Percentiles rank a stretch among this genome's conserved stretches.
phyloP scores from a whole-genome alignment of 1,140 invertebrate species.

The Dendroctonus ponderosae region DNA sequence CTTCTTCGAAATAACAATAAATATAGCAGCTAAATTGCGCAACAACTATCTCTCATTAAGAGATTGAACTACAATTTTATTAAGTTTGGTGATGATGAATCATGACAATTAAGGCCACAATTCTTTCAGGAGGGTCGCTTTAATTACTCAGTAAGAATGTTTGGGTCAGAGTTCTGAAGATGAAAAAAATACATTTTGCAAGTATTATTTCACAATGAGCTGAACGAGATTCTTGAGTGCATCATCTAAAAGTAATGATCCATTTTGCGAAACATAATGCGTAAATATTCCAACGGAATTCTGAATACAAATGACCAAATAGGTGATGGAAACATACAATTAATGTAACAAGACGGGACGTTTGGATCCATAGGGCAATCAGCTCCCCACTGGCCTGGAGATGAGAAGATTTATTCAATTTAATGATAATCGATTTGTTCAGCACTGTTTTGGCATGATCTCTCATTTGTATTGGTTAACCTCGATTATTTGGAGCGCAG shows the following conservation, averaged over 20 bases:
- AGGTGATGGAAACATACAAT: constrained; percentile 17
- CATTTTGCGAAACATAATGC: too few relatives aligned
- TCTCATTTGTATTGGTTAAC: constrained; percentile 7
- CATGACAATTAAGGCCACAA: constrained; percentile 22
- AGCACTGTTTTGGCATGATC: constrained; percentile 10
- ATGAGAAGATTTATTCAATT: constrained; percentile 21
- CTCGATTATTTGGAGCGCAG: not conserved
- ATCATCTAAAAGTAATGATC: too few relatives aligned
- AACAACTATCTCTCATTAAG: constrained; percentile 37
- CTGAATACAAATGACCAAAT: constrained; percentile 16
- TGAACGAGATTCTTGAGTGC: too few relatives aligned
- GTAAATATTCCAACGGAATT: not conserved
- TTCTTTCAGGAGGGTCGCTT: too few relatives aligned
- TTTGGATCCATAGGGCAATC: constrained; percentile 22
- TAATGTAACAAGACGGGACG: constrained; percentile 16
- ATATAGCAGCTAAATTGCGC: constrained; percentile 46
- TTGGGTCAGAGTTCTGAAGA: too few relatives aligned
- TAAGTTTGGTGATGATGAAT: constrained; percentile 23
- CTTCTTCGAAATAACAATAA: constrained; percentile 47
- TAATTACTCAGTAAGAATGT: too few relatives aligned
- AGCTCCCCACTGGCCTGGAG: constrained; percentile 15
- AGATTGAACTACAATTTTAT: constrained; percentile 30
- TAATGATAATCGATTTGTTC: constrained; percentile 24
- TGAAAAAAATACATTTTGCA: too few relatives aligned
- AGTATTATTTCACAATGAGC: too few relatives aligned